Evolutionary conservation across 1,140 invertebrate genomes (phyloP).

Genomic region (Subanguina moxae): DNA sequence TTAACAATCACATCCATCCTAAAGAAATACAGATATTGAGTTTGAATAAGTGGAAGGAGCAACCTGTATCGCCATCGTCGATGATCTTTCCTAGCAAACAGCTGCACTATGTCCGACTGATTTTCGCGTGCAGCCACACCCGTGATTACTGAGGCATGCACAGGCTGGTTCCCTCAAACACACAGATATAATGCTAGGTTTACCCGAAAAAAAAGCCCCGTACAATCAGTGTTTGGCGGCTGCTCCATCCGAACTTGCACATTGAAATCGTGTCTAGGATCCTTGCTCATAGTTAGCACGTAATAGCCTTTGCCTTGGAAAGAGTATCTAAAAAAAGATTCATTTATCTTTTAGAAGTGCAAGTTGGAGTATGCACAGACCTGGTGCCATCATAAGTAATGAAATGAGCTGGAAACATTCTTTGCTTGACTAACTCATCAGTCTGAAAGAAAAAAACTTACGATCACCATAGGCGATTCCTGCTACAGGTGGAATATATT

Average conservation of each 20-base stretch:
- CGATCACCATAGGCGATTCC: constrained; percentile 60
- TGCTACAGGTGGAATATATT: constrained; percentile 85
- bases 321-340: constrained; percentile 66
- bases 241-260: constrained; percentile 66
- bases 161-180: constrained; percentile 54
- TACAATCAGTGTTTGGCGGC: constrained; percentile 45
- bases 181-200: constrained; percentile 3
- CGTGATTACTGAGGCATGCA: constrained; percentile 79
- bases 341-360: no score
- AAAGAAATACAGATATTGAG: constrained; percentile 31
- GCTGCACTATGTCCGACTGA: constrained; percentile 77
- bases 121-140: constrained; percentile 72
- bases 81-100: constrained; percentile 73
- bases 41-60: not conserved
- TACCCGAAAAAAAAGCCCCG: no score
- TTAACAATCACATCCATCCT: constrained; percentile 81
- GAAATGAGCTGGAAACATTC: constrained; percentile 68
- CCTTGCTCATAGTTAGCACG: constrained; percentile 74
- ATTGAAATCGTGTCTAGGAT: constrained; percentile 74
- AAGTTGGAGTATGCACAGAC: no score
- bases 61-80: constrained; percentile 78
- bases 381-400: constrained; percentile 82
- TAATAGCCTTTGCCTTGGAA: constrained; percentile 95
- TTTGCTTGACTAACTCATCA: no score
- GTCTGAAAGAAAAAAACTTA: not conserved